Evolutionary conservation across 2,888 invertebrate species (phyloP), one percentile per base, ranked within the genome.

Genomic region (Trileptium ribeirensis): DNA sequence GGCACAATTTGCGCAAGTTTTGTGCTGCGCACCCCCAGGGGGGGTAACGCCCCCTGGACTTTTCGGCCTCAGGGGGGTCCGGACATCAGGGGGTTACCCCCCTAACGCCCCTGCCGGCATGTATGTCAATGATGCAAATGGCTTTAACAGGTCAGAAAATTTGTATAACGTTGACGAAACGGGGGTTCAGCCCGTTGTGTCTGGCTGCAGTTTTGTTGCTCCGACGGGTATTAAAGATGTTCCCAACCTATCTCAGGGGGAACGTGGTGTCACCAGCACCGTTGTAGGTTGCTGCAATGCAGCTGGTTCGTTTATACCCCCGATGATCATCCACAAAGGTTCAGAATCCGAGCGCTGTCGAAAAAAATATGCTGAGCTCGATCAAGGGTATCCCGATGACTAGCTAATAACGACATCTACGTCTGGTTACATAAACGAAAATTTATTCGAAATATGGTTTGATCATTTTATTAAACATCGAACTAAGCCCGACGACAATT

Each of bases 121-220:
- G n/a, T n/a, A n/a, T n/a, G n/a, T n/a, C n/a, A n/a, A n/a, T n/a
- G n/a, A n/a, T n/a, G n/a, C n/a, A n/a, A n/a, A n/a, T n/a, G n/a
- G n/a, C n/a, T n/a, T n/a, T n/a, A n/a, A 70, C 29, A 36, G 29
- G 15, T 8, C 70, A 8, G 70, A 70, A 8, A 33, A 36, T 29
- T 36, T 70, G 15, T 70, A 70, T 36, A 70, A 70, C 36, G 29
- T 70, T 31, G 70, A 70, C 31, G 70, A 70, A 70, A 70, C 70
- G 29, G 70, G 70, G 31, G 29, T 70, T 70, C 70, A 70, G 36
- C 70, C 70, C 15, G 70, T 70, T 15, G 36, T 15, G 8, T 31
- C 29, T n/a, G 70, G 70, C 8, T 36, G 8, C 15, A 19, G 29
- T 33, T 3, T 70, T 70, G 70, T 70, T 8, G 70, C 31, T 33